Base-by-base conservation (phyloP, 2,113 vertebrate species). In the Phaethon lepturus region DNA sequence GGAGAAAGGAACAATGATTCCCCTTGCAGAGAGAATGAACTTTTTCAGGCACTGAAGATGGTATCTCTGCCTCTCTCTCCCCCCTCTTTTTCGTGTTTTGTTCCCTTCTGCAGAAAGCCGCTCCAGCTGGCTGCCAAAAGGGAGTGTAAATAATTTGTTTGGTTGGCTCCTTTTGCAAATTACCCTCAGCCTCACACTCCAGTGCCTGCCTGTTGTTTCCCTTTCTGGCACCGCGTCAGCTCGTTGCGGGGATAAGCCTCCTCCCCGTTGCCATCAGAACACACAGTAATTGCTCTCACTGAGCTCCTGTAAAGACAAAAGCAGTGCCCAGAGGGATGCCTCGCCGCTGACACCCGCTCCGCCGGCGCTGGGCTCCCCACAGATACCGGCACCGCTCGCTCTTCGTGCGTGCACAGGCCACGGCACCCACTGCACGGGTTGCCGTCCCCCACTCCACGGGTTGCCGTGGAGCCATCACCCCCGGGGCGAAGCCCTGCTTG, bases 141-240 rank as follows among this genome's bases (percentile, higher is more conserved):
- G 75, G 49, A 89, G 88, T 86, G 95, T 94, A 93, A 95, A 96
- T 96, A 86, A 96, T 95, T 93, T 88, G 93, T 94, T 92, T 85
- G 90, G 68, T 95, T 87, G 94, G 95, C 86, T 95, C 94, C 91
- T 89, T 91, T 76, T 85, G 86, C 90, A 86, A 89, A 96, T 90
- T 84, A 80, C 83, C 89, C 92, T 4, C 80, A 5, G 25, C 92
- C 84, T 76, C 94, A 47, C 96, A 52, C 72, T 66, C 90, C 91
- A 45, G 78, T 6, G 59, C 68, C 86, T 13, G 83, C 92, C 81
- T 59, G 63, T 92, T 80, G 88, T 82, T 96, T 38, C 86, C 62
- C 86, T 77, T 12, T 3, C 76, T 89, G 90, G 95, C 94, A 76
- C 64, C 1, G 2, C 3, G 35, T 84, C 94, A 94, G 92, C 88